Base-by-base conservation (phyloP, 2,888 invertebrate genomes). In the Drosophila yooni region DNA sequence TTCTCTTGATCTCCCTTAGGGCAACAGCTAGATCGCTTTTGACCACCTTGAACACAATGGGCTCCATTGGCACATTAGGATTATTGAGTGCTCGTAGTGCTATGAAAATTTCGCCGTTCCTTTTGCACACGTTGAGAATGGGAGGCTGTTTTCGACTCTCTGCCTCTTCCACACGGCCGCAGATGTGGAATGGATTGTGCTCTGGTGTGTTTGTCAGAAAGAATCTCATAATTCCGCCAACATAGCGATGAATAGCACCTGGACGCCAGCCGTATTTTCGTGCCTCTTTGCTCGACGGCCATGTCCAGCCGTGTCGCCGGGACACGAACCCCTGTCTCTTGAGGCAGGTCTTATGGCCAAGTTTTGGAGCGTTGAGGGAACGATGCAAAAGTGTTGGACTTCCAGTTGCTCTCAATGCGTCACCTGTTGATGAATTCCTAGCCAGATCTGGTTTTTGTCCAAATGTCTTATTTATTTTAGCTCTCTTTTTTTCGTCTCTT, bases 271-370 rank as follows among this genome's bases (percentile, higher is more conserved):
- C 93, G 15, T 86, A 67, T 2, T 85, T 79, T 15, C 81, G 76
- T 0, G 89, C 91, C 25, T 71, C 62, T 1, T 77, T 78, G 27
- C 88, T 81, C 1, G 79, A 63, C 13, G 82, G 94, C 96, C 96
- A 96, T 25, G 95, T 89, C 96, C 96, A 96, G 0, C 96, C 96
- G 95, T 96, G 96, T 31, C 94, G 92, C 0, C 94, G 92, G 0
- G 96, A 95, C 0, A 96, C 95, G 1, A 93, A 92, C 38, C 92
- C 88, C 1, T 29, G n/a, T 0, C 93, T 89, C 66, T 94, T 94
- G 2, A 94, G 91, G 81, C 96, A 96, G 58, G 93, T 90, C 70
- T 94, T 94, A 81, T 96, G 96, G 0, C 95, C 1, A 94, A 94
- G 91, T 18, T 93, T 92, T 0, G 93, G 40, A 0, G 18, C 8